phyloP scores from a whole-genome alignment of 2,888 invertebrate genomes.

The Caenorhabditis sinica region DNA sequence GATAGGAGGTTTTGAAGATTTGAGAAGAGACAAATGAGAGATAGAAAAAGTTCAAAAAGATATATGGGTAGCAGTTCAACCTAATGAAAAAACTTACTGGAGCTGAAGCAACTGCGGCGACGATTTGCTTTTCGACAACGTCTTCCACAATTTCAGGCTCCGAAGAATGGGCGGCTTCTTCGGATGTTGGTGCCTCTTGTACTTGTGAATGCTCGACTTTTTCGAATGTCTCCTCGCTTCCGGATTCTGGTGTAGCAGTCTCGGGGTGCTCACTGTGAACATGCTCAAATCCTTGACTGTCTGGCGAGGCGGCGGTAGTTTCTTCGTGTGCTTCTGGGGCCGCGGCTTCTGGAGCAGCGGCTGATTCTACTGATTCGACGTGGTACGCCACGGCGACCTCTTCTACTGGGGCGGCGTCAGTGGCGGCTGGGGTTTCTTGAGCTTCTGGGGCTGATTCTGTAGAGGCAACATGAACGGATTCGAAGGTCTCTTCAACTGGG shows the following conservation, averaged over 20 bases:
- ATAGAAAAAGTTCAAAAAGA: conserved; percentile 27
- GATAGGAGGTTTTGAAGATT: conserved; percentile 14
- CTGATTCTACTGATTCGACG: conserved; percentile 52
- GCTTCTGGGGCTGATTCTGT: conserved; percentile 8
- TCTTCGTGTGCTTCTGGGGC: not conserved
- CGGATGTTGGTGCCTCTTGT: conserved; percentile 52
- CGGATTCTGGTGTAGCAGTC: conserved; percentile 40
- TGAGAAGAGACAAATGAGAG: not conserved
- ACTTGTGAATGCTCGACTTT: conserved; percentile 66
- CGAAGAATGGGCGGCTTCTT: conserved; percentile 43
- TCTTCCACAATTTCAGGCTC: conserved; percentile 66
- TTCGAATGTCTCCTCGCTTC: conserved; percentile 56
- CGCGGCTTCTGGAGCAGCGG: conserved; percentile 43
- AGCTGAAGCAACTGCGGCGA: conserved; percentile 45
- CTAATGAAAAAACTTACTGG: conserved; percentile 57
- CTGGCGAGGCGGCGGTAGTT: conserved; percentile 24
- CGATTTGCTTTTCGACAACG: conserved; percentile 49
- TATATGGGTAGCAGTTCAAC: not conserved
- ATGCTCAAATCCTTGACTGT: conserved; percentile 30
- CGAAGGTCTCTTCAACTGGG: conserved; percentile 9
- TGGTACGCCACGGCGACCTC: conserved; percentile 50
- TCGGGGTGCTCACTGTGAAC: conserved; percentile 22
- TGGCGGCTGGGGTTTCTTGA: conserved; percentile 3
- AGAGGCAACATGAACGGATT: conserved; percentile 4
- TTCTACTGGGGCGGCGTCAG: conserved; percentile 29